These are phyloP conservation scores for Stegodyphus dumicola DNA, from an alignment of 1,140 invertebrate genomes.

Conservation along the genomic window DNA sequence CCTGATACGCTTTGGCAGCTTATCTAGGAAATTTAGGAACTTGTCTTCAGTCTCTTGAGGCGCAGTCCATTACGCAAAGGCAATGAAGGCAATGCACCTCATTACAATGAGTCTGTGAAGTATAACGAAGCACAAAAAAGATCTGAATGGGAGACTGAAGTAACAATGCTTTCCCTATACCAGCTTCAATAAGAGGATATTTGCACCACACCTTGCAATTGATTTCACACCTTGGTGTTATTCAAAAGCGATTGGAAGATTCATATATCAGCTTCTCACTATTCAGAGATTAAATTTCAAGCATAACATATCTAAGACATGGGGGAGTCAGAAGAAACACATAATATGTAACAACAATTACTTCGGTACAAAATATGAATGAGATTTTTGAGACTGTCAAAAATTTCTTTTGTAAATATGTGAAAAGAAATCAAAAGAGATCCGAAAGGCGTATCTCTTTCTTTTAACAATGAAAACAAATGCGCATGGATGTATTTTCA, in stretches of 20 bases:
- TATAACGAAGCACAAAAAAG: constrained; percentile 8
- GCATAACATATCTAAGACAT: too few relatives aligned
- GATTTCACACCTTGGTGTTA: constrained; percentile 20
- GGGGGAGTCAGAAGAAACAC: too few relatives aligned
- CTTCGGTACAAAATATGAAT: too few relatives aligned
- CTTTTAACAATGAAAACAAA: too few relatives aligned
- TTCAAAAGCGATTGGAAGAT: constrained; percentile 34
- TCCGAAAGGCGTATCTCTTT: too few relatives aligned
- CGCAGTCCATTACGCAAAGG: constrained; percentile 29
- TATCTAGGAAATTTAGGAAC: constrained; percentile 9
- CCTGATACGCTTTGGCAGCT: constrained; percentile 3
- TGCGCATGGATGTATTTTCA: too few relatives aligned
- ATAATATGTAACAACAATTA: too few relatives aligned
- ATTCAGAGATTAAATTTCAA: constrained; percentile 9
- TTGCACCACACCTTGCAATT: neutral
- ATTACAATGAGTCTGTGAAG: constrained; percentile 13
- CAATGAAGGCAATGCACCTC: constrained; percentile 11
- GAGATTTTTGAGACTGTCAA: too few relatives aligned
- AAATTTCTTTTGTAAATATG: too few relatives aligned
- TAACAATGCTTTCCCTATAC: constrained; percentile 17
- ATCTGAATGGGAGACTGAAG: constrained; percentile 15
- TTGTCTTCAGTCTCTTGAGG: constrained; percentile 21
- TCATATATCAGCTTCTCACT: constrained; percentile 36
- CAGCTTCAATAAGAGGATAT: neutral
- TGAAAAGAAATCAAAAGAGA: too few relatives aligned